Conservation (phyloP, 2,888 invertebrate genomes). For the Chironomus tentans region DNA sequence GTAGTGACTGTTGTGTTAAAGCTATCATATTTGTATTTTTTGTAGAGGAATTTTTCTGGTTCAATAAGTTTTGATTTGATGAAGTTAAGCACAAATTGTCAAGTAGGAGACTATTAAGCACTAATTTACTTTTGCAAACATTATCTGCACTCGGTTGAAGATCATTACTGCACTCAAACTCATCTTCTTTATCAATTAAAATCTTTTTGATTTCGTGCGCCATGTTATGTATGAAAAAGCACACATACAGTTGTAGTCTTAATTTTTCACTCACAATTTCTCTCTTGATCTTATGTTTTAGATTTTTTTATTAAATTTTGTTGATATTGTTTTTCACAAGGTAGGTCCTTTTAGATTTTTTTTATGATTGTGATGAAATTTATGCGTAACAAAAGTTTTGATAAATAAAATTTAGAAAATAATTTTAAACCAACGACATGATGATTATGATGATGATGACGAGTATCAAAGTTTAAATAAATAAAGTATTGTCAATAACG, state of each 20-base stretch:
- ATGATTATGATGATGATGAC: no score
- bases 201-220: conserved; percentile 21
- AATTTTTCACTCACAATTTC: not conserved
- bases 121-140: conserved; percentile 1
- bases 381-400: no score
- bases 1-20: conserved; percentile 30
- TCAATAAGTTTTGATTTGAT: conserved; percentile 14
- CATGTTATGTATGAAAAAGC: conserved; percentile 7
- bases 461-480: no score
- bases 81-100: not conserved
- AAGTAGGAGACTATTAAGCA: not conserved
- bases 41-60: conserved; percentile 22
- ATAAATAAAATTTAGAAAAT: no score
- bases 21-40: not conserved
- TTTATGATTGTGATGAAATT: no score
- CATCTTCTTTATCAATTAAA: conserved; percentile 21
- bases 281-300: not conserved
- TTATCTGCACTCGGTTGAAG: not conserved
- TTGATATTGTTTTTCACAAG: not conserved
- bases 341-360: no score
- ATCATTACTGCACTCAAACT: conserved; percentile 9
- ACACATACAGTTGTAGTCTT: conserved; percentile 10
- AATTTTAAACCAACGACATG: no score
- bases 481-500: not conserved
- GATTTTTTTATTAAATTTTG: not conserved